These are phyloP conservation scores for Tiliacea aurago DNA, from an alignment of 2,888 invertebrate species.

Conservation along the genomic window DNA sequence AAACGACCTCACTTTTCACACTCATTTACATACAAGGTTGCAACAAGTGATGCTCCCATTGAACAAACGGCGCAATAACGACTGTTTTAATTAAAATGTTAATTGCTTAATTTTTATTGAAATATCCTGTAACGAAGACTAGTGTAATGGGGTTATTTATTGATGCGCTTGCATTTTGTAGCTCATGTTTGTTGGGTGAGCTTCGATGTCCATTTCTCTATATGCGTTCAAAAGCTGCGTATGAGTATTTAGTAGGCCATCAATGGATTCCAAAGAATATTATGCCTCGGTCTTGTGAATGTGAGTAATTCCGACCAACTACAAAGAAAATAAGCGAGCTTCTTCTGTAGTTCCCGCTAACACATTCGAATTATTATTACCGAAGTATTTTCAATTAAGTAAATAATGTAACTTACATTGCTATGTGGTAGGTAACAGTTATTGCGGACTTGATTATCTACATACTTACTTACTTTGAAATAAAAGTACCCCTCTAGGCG, in stretches of 20 bases:
- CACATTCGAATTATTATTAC: slow-evolving; percentile 31
- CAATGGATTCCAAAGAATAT: slow-evolving; percentile 24
- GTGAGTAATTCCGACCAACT: slow-evolving; percentile 18
- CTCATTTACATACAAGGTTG: slow-evolving; percentile 60
- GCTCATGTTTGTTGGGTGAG: not conserved
- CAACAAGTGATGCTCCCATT: slow-evolving; percentile 55
- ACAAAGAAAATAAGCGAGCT: slow-evolving; percentile 23
- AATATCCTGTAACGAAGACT: slow-evolving; percentile 39
- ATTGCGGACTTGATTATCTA: slow-evolving; percentile 35
- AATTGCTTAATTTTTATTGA: slow-evolving; percentile 64
- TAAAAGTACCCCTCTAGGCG: slow-evolving; percentile 39
- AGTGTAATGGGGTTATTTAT: slow-evolving; percentile 45
- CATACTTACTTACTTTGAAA: slow-evolving; percentile 24
- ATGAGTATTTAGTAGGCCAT: not conserved
- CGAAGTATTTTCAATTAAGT: slow-evolving; percentile 47
- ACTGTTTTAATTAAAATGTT: slow-evolving; percentile 59
- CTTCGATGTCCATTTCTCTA: slow-evolving; percentile 12
- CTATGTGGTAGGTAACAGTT: slow-evolving; percentile 41
- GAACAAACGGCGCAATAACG: slow-evolving; percentile 58
- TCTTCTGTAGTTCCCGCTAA: slow-evolving; percentile 35
- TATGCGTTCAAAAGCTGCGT: not conserved
- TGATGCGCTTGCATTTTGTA: slow-evolving; percentile 8
- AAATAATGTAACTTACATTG: slow-evolving; percentile 31
- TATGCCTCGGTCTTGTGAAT: not conserved
- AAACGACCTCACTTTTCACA: slow-evolving; percentile 65